Conservation (phyloP, 30 jellyfish, hydroid and myxozoan species). For the Turritopsis dohrnii region DNA sequence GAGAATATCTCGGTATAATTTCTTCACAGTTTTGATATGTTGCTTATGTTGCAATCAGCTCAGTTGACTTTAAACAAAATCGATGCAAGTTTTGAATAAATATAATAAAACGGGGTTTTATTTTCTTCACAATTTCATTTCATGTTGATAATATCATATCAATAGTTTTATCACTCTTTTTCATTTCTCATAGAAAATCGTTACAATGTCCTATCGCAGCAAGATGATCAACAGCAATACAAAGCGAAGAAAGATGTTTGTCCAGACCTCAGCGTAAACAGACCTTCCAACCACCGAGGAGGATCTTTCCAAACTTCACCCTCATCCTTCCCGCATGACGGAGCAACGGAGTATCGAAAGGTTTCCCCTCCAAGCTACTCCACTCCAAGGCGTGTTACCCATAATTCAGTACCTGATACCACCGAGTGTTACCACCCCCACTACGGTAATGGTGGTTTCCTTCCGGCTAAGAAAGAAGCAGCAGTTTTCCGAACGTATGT, state of each 20-base stretch:
- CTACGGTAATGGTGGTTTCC: constrained; percentile 34
- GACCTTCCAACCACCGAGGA: background rate
- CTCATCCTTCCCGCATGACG: background rate
- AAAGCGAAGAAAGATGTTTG: background rate
- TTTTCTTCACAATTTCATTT: no score
- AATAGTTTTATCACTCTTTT: no score
- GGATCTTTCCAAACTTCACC: background rate
- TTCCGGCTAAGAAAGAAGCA: constrained; percentile 28
- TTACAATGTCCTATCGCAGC: constrained; percentile 24
- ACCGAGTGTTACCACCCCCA: constrained; percentile 34
- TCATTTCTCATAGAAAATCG: constrained; percentile 19
- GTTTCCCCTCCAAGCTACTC: constrained; percentile 1
- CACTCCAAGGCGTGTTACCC: background rate
- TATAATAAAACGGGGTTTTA: no score
- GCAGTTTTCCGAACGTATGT: constrained; percentile 41
- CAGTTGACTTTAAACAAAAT: no score
- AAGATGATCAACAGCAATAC: constrained; percentile 22
- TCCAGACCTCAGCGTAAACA: background rate
- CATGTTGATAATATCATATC: no score
- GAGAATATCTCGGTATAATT: constrained; percentile 29
- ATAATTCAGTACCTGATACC: background rate
- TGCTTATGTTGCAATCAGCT: no score
- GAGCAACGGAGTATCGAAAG: background rate
- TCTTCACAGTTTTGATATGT: background rate
- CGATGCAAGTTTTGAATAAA: no score